phyloP scores from a whole-genome alignment of 1,140 invertebrate species.

The Augochlora pura region DNA sequence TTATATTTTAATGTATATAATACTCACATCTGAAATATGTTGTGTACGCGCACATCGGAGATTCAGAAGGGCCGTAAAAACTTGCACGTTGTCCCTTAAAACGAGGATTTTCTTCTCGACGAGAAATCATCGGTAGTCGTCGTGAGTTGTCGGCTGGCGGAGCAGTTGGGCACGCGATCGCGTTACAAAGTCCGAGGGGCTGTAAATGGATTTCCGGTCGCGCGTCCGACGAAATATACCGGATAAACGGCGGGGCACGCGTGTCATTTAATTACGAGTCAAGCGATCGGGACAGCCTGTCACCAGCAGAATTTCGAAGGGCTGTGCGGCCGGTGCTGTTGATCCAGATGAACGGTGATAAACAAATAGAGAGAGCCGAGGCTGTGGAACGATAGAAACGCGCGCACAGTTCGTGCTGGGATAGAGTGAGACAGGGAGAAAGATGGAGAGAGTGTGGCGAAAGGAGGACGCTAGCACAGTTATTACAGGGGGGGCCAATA shows the following conservation, averaged over 20 bases:
- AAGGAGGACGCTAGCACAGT: constrained; percentile 20
- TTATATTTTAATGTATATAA: no score
- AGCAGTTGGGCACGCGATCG: neutral
- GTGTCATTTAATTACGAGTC: constrained; percentile 48
- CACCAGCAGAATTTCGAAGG: constrained; percentile 34
- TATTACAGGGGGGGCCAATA: constrained; percentile 37
- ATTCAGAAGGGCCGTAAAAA: no score
- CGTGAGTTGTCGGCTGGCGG: neutral
- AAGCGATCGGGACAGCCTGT: constrained; percentile 29
- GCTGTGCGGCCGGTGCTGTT: neutral
- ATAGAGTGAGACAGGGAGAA: neutral
- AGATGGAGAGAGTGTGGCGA: neutral
- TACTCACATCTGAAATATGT: no score
- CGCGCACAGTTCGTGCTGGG: no score
- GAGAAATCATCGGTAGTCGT: neutral
- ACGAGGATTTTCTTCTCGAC: neutral
- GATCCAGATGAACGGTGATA: constrained; percentile 28
- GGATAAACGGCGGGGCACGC: neutral
- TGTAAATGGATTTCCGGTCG: constrained; percentile 15
- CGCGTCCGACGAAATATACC: neutral
- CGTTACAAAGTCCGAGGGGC: neutral
- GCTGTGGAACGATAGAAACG: neutral
- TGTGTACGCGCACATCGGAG: no score
- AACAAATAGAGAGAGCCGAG: constrained; percentile 2
- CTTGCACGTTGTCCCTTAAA: no score